phyloP scores from a whole-genome alignment of 2,888 invertebrate genomes.

The Trachelus tabidus region DNA sequence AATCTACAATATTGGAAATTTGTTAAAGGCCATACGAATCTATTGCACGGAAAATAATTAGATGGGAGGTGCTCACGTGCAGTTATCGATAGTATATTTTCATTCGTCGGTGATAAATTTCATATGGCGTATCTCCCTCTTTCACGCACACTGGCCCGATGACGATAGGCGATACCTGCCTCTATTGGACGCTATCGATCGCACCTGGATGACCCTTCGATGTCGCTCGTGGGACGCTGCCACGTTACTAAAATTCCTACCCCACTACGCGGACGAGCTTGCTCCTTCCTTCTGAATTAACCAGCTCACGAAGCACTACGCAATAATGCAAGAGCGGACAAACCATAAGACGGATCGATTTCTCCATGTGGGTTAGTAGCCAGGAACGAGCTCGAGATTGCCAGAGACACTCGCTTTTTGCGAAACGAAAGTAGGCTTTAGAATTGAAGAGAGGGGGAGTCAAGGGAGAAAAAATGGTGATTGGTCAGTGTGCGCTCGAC shows the following conservation, averaged over 20 bases:
- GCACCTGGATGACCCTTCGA: neutral
- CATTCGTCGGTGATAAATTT: neutral
- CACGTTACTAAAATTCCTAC: neutral
- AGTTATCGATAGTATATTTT: neutral
- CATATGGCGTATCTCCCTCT: neutral
- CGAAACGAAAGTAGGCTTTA: neutral
- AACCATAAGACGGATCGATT: neutral
- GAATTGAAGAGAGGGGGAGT: constrained; percentile 9
- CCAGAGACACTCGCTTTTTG: constrained; percentile 18
- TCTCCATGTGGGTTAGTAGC: neutral
- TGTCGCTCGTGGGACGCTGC: neutral
- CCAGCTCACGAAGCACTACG: neutral
- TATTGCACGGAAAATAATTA: neutral
- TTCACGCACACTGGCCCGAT: too few species aligned
- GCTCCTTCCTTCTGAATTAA: neutral
- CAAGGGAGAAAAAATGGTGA: constrained; percentile 14
- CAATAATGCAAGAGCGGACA: neutral
- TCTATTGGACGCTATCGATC: neutral
- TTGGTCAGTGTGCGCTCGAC: constrained; percentile 20
- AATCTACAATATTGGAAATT: neutral
- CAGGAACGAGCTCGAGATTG: constrained; percentile 10
- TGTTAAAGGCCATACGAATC: neutral
- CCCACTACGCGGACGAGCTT: neutral
- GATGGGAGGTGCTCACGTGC: neutral
- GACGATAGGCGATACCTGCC: neutral